Conservation (phyloP, 2,113 vertebrate species). For the Osmerus eperlanus region DNA sequence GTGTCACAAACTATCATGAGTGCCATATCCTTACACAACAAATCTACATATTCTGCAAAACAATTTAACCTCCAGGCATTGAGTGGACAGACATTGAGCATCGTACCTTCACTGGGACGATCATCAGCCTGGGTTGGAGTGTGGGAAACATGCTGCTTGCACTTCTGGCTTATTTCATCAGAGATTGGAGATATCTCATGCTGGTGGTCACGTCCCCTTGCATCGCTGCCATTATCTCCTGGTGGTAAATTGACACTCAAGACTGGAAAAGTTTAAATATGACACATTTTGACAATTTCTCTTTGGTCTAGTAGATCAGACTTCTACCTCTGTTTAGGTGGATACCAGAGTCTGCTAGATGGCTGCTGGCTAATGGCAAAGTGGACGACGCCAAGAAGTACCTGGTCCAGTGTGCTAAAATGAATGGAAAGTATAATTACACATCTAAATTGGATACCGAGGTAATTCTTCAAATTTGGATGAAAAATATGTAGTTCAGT, state of each 20-base stretch:
- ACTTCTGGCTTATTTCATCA: constrained; percentile 72
- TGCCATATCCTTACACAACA: too few relatives aligned
- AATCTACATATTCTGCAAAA: too few relatives aligned
- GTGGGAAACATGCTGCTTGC: constrained; percentile 78
- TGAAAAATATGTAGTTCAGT: too few relatives aligned
- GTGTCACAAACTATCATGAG: too few relatives aligned
- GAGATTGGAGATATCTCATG: constrained; percentile 81
- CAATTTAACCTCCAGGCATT: constrained; percentile 47
- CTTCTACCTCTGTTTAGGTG: constrained; percentile 46
- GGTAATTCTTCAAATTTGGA: constrained; percentile 29
- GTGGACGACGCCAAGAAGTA: constrained; percentile 48
- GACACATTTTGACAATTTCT: too few relatives aligned
- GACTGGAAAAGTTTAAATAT: too few relatives aligned
- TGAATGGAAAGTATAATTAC: constrained; percentile 41
- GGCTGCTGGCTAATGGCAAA: constrained; percentile 58
- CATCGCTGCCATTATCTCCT: constrained; percentile 65
- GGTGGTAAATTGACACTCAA: constrained; percentile 72
- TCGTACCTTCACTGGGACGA: constrained; percentile 71
- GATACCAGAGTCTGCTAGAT: constrained; percentile 66
- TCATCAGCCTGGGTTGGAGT: constrained; percentile 77
- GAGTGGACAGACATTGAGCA: constrained; percentile 82
- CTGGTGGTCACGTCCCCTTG: constrained; percentile 76
- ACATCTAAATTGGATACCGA: constrained; percentile 37
- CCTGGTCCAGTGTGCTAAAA: constrained; percentile 51
- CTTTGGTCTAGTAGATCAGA: background rate